A percentile compares a stretch with the other conserved stretches of the same genome.
Conservation (phyloP, 2,113 vertebrate species). For the Pelecanus crispus region DNA sequence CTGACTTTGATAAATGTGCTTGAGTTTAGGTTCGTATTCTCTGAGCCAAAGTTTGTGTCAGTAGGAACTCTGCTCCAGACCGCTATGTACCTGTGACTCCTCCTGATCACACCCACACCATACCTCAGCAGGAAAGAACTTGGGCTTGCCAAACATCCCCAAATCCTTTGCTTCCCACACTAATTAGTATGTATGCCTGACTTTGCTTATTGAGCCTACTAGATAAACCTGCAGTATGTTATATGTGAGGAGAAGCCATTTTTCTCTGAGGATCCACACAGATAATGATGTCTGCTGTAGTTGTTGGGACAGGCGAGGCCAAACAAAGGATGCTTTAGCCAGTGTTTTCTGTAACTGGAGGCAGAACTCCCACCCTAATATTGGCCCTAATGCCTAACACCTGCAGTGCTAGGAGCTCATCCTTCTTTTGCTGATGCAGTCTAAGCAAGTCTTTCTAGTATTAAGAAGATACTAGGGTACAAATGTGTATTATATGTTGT, state of each 20-base stretch:
- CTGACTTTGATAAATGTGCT: not conserved
- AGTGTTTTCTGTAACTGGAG: not conserved
- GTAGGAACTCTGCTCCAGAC: not conserved
- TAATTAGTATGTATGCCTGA: not conserved
- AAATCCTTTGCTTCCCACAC: not conserved
- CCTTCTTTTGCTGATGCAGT: not conserved
- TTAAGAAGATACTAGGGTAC: not conserved
- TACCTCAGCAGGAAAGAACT: not conserved
- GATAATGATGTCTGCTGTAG: not conserved
- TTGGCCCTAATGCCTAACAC: not conserved
- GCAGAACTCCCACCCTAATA: not conserved
- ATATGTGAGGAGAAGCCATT: not conserved
- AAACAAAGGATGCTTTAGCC: not conserved
- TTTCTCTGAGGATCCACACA: not conserved
- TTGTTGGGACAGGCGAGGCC: not conserved
- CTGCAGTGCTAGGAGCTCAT: not conserved
- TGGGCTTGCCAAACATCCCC: not conserved
- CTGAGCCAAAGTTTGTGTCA: not conserved
- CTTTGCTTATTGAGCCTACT: not conserved
- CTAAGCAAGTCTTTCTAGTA: not conserved
- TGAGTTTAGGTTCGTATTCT: not conserved
- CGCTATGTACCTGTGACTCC: fast-evolving
- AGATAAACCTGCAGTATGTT: not conserved
- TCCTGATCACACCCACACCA: not conserved
- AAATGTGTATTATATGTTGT: not conserved